Percentiles rank a stretch among this genome's conserved stretches.
Conservation (phyloP, 2,888 invertebrate species). For the Trichopria drosophilae region DNA sequence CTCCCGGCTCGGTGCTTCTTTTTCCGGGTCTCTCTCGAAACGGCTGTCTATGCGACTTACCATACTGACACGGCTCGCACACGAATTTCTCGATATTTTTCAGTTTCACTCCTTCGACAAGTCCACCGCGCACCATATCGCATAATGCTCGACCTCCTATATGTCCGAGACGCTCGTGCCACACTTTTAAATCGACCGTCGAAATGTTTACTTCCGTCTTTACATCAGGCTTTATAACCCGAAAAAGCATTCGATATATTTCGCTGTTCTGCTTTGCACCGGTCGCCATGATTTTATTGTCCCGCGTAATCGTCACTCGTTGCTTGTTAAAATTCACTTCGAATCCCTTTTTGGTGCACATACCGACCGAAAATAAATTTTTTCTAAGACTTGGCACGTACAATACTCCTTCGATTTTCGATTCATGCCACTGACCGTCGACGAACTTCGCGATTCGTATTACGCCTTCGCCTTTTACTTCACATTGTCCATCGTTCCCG, state of each 20-base stretch:
- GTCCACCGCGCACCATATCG: neutral
- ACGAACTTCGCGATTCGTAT: slow-evolving; percentile 27
- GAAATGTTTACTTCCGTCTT: neutral
- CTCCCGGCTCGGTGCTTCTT: no score
- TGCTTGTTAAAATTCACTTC: neutral
- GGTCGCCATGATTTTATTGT: neutral
- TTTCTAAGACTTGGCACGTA: slow-evolving; percentile 34
- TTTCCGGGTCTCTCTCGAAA: no score
- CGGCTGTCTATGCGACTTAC: no score
- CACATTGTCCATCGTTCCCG: slow-evolving; percentile 27
- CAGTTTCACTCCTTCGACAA: neutral
- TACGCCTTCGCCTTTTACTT: slow-evolving; percentile 22
- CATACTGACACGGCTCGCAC: no score
- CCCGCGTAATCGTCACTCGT: neutral
- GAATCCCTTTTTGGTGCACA: slow-evolving; percentile 21
- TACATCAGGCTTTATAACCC: neutral
- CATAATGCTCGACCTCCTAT: neutral
- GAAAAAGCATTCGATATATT: neutral
- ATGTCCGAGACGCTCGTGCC: no score
- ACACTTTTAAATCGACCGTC: neutral
- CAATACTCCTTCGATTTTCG: slow-evolving; percentile 32
- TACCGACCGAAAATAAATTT: slow-evolving; percentile 38
- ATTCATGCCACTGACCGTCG: slow-evolving; percentile 25
- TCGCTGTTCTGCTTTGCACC: neutral
- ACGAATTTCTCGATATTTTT: neutral